Percentiles rank a stretch among this genome's conserved stretches.
phyloP scores from a whole-genome alignment of 1,140 invertebrate genomes.

The Asobara japonica region DNA sequence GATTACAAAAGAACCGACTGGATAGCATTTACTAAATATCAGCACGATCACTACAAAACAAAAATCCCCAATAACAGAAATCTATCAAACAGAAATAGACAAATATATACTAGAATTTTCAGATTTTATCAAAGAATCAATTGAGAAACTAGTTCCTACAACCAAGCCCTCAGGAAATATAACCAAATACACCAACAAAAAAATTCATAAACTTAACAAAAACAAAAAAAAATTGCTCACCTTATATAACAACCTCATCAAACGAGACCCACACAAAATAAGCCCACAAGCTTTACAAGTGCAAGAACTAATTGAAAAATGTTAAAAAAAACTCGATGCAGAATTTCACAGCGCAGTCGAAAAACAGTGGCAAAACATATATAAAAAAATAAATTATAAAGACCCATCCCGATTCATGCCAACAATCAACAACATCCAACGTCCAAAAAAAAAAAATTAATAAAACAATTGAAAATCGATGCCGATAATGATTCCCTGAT shows the following conservation, averaged over 20 bases:
- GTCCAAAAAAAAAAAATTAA: too few species aligned
- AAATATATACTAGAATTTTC: background rate
- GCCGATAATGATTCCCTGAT: too few species aligned
- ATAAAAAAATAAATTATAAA: background rate
- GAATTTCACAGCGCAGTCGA: background rate
- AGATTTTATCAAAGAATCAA: background rate
- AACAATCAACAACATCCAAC: too few species aligned
- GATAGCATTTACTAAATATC: background rate
- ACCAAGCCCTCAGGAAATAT: too few species aligned
- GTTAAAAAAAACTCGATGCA: background rate
- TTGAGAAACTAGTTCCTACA: background rate
- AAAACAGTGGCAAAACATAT: background rate
- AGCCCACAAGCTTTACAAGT: too few species aligned
- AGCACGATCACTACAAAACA: background rate
- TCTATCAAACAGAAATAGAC: background rate
- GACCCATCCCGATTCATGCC: background rate
- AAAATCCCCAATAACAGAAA: background rate
- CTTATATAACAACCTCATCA: too few species aligned
- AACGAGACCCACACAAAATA: too few species aligned
- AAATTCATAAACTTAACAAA: too few species aligned
- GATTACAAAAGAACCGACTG: background rate
- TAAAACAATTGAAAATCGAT: too few species aligned
- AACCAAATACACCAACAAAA: too few species aligned
- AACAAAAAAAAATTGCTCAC: too few species aligned
- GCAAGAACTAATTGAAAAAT: too few species aligned